These are phyloP conservation scores for Eilema depressum DNA, from an alignment of 2,888 invertebrate genomes.

Conservation along the genomic window DNA sequence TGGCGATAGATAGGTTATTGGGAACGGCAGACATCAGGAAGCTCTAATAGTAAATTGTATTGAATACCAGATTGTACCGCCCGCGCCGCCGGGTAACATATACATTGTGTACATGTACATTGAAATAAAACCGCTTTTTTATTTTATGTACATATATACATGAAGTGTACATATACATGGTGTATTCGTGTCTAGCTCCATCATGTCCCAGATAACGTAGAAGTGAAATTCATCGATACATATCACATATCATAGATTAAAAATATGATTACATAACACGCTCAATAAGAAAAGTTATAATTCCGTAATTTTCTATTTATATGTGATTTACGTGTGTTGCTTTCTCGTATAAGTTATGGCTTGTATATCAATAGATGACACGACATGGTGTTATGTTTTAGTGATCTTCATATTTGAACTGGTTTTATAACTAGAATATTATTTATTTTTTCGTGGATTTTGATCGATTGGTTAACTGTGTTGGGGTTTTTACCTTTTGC, in stretches of 20 bases:
- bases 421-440: not conserved
- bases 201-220: not conserved
- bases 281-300: not conserved
- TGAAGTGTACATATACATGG: not conserved
- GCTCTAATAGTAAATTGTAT: no score
- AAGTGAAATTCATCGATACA: conserved; percentile 17
- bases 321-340: conserved; percentile 23
- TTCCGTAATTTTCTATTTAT: conserved; percentile 11
- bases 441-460: not conserved
- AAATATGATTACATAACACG: conserved; percentile 23
- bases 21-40: no score
- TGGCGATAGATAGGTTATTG: no score
- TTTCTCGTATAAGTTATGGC: conserved; percentile 29
- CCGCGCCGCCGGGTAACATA: no score
- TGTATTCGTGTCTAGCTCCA: not conserved
- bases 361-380: not conserved
- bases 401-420: not conserved
- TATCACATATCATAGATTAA: not conserved
- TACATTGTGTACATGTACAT: no score
- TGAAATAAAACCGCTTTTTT: no score
- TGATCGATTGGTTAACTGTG: not conserved
- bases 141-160: no score
- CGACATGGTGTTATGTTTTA: not conserved
- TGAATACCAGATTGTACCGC: no score
- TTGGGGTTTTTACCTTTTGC: no score